Evolutionary conservation across 64 coral and sea anemone genomes (phyloP).

Genomic region (Actinia equina): DNA sequence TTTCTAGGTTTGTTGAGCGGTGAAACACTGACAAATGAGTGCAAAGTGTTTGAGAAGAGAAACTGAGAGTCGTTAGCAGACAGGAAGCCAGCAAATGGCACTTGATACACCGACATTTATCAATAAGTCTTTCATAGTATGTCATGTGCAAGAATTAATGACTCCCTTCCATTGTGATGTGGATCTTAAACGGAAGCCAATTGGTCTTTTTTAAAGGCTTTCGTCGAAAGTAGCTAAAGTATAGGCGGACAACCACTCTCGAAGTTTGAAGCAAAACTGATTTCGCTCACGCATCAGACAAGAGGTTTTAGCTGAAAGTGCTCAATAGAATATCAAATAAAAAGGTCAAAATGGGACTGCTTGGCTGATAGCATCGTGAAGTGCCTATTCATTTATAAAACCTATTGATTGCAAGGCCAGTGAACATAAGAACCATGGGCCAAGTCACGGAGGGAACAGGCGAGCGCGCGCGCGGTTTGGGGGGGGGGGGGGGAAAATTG

Average conservation of each 20-base stretch:
- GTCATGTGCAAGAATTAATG: not conserved
- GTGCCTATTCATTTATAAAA: no score
- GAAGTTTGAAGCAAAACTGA: no score
- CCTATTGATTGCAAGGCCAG: no score
- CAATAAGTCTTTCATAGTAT: not conserved
- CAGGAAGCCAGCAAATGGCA: not conserved
- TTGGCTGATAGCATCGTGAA: no score
- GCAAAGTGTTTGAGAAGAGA: not conserved
- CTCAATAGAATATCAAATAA: no score
- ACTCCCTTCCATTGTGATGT: not conserved
- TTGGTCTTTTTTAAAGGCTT: not conserved
- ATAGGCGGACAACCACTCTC: not conserved
- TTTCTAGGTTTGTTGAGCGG: not conserved
- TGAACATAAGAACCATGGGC: no score
- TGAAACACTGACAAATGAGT: not conserved
- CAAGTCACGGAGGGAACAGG: no score
- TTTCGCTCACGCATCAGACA: no score
- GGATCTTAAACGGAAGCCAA: not conserved
- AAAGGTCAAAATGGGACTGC: no score
- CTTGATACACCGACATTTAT: not conserved
- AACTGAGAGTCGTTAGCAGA: not conserved
- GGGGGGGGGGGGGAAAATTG: no score
- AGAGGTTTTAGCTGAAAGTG: no score
- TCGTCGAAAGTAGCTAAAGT: not conserved
- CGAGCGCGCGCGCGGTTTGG: no score